Conservation (phyloP, 1,140 invertebrate species). For the Rhopalosiphum padi region DNA sequence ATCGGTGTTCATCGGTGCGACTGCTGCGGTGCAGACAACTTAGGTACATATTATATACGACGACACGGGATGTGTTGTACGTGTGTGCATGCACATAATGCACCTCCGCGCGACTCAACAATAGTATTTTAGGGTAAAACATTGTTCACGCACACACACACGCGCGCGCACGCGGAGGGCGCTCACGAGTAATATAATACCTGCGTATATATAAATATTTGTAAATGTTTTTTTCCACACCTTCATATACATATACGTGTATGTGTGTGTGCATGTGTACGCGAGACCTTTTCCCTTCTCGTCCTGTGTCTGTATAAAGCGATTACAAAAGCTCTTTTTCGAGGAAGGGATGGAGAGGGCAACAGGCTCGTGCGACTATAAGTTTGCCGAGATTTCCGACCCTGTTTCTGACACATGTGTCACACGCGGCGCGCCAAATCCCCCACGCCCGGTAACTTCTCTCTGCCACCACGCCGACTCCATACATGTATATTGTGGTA, state of each 20-base stretch:
- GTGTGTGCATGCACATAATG: not conserved
- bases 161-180: no score
- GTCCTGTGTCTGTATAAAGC: not conserved
- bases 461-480: not conserved
- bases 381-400: slow-evolving; percentile 49
- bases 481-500: not conserved
- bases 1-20: not conserved
- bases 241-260: not conserved
- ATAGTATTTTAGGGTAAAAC: slow-evolving; percentile 31
- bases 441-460: not conserved
- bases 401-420: slow-evolving; percentile 56
- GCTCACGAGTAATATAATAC: not conserved
- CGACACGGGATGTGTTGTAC: not conserved
- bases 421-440: slow-evolving; percentile 49
- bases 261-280: not conserved
- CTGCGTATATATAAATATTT: not conserved
- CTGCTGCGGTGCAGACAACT: not conserved
- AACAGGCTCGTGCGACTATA: not conserved
- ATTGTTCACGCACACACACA: not conserved
- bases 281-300: not conserved
- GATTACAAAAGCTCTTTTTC: slow-evolving; percentile 51
- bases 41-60: not conserved
- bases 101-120: not conserved
- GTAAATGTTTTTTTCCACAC: slow-evolving; percentile 15
- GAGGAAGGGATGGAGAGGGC: not conserved